Evolutionary conservation across 2,797 vertebrate species (phyloP), one percentile per base, ranked within the genome.

Genomic region (Oreortyx pictus): DNA sequence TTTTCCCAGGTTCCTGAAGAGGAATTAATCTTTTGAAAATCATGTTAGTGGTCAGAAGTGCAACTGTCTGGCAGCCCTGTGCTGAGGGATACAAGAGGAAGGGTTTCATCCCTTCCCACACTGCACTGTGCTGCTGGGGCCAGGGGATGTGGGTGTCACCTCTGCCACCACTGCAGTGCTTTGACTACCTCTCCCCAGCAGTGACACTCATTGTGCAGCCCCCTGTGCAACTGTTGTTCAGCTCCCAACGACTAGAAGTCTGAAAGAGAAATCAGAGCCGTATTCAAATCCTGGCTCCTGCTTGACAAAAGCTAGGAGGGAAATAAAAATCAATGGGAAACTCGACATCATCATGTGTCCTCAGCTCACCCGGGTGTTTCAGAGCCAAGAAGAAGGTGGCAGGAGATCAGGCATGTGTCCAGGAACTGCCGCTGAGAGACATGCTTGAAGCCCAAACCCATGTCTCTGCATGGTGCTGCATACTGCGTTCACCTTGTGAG

Each of bases 201-300:
- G 54, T 1, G 33, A 52, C 18, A 14, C 46, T 41, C 82, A 50
- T 74, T 73, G 43, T 78, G 70, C 75, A 88, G 74, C 47, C 19
- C 54, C 29, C 0, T 0, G 39, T 74, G 47, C 76, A 54, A 0
- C 37, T 68, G 75, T 54, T 60, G 0, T 70, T 78, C 77, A 54
- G 83, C 61, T 88, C 47, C n/a, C 88, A 77, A 44, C 0, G 22
- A 77, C 37, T 39, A 60, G 27, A 64, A 82, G 90, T 80, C 86
- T 90, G 90, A 74, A 66, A 80, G 82, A 56, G 86, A 96, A 93
- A 95, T 85, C 92, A 78, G 93, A 91, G 89, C 79, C 7, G 19
- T 9, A 87, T 78, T 85, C 86, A 93, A 81, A 66, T 31, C 64
- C 82, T 24, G 15, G 79, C 72, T 90, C 65, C 83, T 67, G 64